Conservation (phyloP, 2,888 invertebrate species). For the Incurvaria masculella region DNA sequence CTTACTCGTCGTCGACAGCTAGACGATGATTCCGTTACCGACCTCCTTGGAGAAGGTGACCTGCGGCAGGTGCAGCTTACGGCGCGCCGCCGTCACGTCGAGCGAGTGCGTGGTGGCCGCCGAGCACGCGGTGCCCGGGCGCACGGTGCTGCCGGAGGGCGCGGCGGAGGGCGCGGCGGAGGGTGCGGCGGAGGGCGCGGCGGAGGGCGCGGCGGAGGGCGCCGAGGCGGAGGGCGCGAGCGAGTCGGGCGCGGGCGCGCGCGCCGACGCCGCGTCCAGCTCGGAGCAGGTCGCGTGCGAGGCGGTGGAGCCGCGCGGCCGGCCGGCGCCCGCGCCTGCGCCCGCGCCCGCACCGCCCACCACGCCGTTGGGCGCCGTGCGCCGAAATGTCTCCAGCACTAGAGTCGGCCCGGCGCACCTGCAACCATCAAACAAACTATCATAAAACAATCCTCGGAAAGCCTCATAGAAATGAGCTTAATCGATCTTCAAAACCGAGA, state of each 20-base stretch:
- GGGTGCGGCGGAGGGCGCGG: conserved; percentile 33
- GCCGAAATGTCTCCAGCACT: conserved; percentile 68
- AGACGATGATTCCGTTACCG: conserved; percentile 85
- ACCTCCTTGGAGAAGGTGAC: conserved; percentile 90
- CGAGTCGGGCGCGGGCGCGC: conserved; percentile 9
- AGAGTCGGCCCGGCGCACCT: conserved; percentile 70
- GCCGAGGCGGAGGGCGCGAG: conserved; percentile 20
- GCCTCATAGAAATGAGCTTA: neutral
- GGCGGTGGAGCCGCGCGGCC: conserved; percentile 31
- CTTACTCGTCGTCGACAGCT: no score
- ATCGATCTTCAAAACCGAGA: no score
- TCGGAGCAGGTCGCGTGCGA: conserved; percentile 18
- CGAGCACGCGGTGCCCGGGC: conserved; percentile 71
- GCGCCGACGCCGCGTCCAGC: conserved; percentile 19
- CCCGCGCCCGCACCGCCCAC: conserved; percentile 29
- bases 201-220: conserved; percentile 25
- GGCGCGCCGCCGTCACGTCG: conserved; percentile 43
- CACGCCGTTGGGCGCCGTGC: conserved; percentile 46
- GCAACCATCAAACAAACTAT: conserved; percentile 26
- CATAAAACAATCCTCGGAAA: neutral
- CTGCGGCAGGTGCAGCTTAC: conserved; percentile 71
- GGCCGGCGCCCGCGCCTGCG: conserved; percentile 31
- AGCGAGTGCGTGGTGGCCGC: conserved; percentile 57
- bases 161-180: conserved; percentile 42
- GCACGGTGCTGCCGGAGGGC: conserved; percentile 22